Conservation (phyloP, 2,797 vertebrate species). For the Chrosomus eos region DNA sequence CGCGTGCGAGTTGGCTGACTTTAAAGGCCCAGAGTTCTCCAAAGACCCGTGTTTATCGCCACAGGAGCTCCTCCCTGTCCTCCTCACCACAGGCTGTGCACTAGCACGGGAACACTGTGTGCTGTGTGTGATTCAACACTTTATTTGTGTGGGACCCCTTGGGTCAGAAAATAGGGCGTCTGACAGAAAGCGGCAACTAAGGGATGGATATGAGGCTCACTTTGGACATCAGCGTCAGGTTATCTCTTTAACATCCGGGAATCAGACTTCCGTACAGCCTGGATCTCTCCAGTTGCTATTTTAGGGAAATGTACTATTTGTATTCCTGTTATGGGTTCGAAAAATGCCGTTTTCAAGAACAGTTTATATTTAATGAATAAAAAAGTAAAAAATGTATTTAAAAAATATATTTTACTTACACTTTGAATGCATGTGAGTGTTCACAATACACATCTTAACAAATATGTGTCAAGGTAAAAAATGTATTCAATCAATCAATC, state of each 20-base stretch:
- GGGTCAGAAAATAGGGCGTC: conserved; percentile 54
- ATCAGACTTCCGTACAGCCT: conserved; percentile 21
- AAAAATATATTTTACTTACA: not conserved
- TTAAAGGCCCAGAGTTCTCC: conserved; percentile 6
- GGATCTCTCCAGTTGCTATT: conserved; percentile 3
- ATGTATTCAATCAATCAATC: no score
- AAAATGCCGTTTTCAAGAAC: not conserved
- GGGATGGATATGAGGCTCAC: conserved; percentile 53
- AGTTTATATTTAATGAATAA: not conserved
- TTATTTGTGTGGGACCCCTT: conserved; percentile 56
- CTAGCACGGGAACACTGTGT: conserved; percentile 45
- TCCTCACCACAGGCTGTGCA: conserved; percentile 31
- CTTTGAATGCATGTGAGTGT: not conserved
- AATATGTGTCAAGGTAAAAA: no score
- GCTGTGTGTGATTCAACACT: conserved; percentile 31
- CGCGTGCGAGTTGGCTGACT: conserved; percentile 20
- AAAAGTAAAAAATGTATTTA: not conserved
- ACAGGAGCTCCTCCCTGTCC: conserved; percentile 26
- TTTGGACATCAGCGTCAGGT: conserved; percentile 54
- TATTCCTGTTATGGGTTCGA: not conserved
- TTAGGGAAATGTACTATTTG: not conserved
- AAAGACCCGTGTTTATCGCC: conserved; percentile 41
- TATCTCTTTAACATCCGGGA: conserved; percentile 52
- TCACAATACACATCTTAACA: not conserved
- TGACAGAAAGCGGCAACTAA: conserved; percentile 58